Evolutionary conservation across 1,140 invertebrate genomes (phyloP).

Genomic region (Anoplophora glabripennis): DNA sequence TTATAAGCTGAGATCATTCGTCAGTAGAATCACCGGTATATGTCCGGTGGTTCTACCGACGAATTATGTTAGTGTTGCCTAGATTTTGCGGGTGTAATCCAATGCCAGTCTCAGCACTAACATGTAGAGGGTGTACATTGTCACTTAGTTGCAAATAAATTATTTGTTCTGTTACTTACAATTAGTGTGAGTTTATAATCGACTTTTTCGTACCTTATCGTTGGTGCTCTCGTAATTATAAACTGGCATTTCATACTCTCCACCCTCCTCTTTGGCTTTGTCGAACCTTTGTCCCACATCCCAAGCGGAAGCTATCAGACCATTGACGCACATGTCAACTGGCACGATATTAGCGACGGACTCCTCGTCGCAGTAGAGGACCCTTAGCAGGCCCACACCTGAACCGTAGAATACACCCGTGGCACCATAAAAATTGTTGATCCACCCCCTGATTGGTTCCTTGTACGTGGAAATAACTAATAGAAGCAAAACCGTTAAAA

Average conservation of each 20-base stretch:
- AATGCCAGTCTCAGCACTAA: too few species aligned
- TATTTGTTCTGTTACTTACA: background rate
- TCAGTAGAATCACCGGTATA: too few species aligned
- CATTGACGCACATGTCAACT: constrained; percentile 69
- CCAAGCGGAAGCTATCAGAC: constrained; percentile 58
- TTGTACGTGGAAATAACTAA: constrained; percentile 54
- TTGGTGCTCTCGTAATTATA: constrained; percentile 70
- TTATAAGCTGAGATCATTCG: too few species aligned
- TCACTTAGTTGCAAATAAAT: background rate
- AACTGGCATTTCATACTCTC: constrained; percentile 54
- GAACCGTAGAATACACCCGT: constrained; percentile 57
- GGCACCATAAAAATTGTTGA: constrained; percentile 74
- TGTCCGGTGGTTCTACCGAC: too few species aligned
- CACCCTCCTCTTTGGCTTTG: constrained; percentile 16
- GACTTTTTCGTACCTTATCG: constrained; percentile 41
- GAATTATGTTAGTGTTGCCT: too few species aligned
- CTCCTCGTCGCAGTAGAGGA: constrained; percentile 53
- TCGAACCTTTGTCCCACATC: constrained; percentile 23
- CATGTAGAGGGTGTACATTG: too few species aligned
- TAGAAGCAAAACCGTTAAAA: constrained; percentile 21
- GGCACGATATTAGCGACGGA: constrained; percentile 66
- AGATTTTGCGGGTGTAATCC: too few species aligned
- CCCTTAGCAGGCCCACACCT: constrained; percentile 63
- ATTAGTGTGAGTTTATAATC: background rate
- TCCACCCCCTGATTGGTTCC: constrained; percentile 63